Evolutionary conservation across 2,888 invertebrate species (phyloP), one percentile per base, ranked within the genome.

Genomic region (Caenorhabditis afra): DNA sequence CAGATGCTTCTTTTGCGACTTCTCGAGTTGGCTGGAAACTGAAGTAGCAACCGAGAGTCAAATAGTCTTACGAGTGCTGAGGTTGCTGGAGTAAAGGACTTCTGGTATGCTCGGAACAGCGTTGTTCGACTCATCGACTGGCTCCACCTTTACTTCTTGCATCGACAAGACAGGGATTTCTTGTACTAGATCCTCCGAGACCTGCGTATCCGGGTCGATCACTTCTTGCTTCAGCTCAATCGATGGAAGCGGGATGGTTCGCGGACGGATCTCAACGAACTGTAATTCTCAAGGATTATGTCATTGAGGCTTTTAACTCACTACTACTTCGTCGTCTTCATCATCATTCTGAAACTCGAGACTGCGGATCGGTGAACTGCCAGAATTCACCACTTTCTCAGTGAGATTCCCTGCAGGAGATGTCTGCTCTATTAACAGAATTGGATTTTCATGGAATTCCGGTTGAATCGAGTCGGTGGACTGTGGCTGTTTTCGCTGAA

Each of bases 251-350:
- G 14, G 29, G 29, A 3, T 29, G 29, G 3, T 7, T 29, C 47
- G 45, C 3, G 10, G 37, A 22, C 66, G 66, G n/a, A 22, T 39
- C 29, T 66, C 66, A 11, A 66, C 22, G 57, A 66, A 66, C 66
- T 66, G 55, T 11, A 66, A 44, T 12, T 22, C 0, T 35, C 14
- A 29, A 7, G 29, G 29, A 18, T 41, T 12, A 20, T n/a, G 7
- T 11, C 1, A 41, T 39, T n/a, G n/a, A n/a, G n/a, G n/a, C n/a
- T 8, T 14, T 18, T 37, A 0, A 58, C 47, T 66, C n/a, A 66
- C 65, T 55, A 66, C 57, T 11, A 66, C 49, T 4, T 66, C 66
- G 8, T 66, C 66, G 20, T 57, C 45, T 0, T 57, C 52, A 22
- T 22, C 3, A 3, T 65, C 65, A 35, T 52, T 52, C 39, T 64